These are phyloP conservation scores for Antedon mediterranea DNA, from an alignment of 53 echinoderm and acorn worm genomes.

Conservation along the genomic window DNA sequence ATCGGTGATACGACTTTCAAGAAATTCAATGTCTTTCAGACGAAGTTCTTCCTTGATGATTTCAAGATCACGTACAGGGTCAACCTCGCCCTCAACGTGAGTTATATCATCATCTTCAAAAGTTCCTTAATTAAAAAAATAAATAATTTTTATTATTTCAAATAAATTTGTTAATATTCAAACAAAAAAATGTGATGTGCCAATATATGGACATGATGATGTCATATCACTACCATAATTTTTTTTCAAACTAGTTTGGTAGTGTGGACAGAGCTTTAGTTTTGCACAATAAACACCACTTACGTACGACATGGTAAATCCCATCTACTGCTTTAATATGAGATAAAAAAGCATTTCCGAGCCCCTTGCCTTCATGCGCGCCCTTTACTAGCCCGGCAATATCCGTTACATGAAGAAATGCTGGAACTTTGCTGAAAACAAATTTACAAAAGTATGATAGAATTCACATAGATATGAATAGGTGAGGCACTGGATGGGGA, in stretches of 20 bases:
- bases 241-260: too few relatives aligned
- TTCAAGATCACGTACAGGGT: slow-evolving; percentile 69
- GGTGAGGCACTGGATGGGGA: too few relatives aligned
- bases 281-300: too few relatives aligned
- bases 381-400: slow-evolving; percentile 87
- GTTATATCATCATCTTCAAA: slow-evolving; percentile 86
- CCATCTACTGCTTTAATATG: slow-evolving; percentile 94
- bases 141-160: too few relatives aligned
- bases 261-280: too few relatives aligned
- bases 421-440: slow-evolving; percentile 71
- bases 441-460: neutral
- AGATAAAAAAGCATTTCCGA: slow-evolving; percentile 89
- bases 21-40: slow-evolving; percentile 55
- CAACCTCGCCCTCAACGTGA: slow-evolving; percentile 81
- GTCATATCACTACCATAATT: too few relatives aligned
- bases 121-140: too few relatives aligned
- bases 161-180: too few relatives aligned
- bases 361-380: slow-evolving; percentile 79
- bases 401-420: slow-evolving; percentile 78
- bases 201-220: too few relatives aligned
- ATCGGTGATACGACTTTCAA: slow-evolving; percentile 31
- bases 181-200: too few relatives aligned
- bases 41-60: slow-evolving; percentile 88
- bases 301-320: slow-evolving; percentile 73
- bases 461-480: too few relatives aligned